Conservation (phyloP, 2,113 vertebrate species). For the Chitala chitala region DNA sequence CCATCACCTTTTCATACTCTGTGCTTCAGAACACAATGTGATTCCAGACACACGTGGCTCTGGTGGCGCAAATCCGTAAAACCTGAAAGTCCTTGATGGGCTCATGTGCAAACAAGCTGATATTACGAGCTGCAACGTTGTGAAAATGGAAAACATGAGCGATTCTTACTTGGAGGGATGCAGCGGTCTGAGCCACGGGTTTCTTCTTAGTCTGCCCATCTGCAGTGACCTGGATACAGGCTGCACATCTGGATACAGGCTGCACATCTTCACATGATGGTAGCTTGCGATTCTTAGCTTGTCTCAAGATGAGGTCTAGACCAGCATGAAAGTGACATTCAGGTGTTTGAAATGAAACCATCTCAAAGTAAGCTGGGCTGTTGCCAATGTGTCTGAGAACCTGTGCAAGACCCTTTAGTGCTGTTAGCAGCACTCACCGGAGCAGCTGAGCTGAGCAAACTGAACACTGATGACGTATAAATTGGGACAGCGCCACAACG, state of each 20-base stretch:
- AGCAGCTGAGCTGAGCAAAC: neutral
- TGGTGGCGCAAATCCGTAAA: neutral
- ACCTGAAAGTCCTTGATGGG: constrained; percentile 1
- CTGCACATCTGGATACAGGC: too few species aligned
- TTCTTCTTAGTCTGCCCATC: too few species aligned
- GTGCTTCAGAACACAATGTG: neutral
- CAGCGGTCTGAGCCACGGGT: neutral
- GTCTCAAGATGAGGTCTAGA: neutral
- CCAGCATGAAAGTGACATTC: neutral
- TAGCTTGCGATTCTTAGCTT: neutral
- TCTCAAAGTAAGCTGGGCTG: neutral
- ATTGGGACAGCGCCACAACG: neutral
- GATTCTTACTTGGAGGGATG: neutral
- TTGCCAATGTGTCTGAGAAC: neutral
- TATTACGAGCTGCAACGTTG: neutral
- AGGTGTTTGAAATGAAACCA: neutral
- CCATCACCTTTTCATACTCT: neutral
- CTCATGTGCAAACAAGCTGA: neutral
- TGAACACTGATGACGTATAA: neutral
- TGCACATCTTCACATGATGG: too few species aligned
- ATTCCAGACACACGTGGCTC: neutral
- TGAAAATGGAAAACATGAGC: neutral
- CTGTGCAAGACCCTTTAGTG: neutral
- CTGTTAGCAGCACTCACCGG: neutral
- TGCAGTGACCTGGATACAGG: too few species aligned